Conservation (phyloP, 2,888 invertebrate genomes). For the Prosapia bicincta region DNA sequence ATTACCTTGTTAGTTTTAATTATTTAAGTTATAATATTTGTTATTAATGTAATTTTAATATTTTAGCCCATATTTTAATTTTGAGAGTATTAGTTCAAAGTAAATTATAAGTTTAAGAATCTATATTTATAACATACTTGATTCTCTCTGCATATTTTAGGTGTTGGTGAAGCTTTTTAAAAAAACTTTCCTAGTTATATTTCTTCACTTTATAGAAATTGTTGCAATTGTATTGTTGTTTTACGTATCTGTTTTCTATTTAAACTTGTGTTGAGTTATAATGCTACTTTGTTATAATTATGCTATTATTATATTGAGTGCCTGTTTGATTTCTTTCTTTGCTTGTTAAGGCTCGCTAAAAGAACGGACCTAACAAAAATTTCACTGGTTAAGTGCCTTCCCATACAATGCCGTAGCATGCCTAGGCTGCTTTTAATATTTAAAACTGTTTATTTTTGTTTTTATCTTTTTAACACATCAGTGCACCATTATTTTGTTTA, state of each 20-base stretch:
- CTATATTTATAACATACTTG: constrained; percentile 5
- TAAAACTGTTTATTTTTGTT: background rate
- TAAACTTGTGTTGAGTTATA: constrained; percentile 14
- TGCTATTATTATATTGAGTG: constrained; percentile 12
- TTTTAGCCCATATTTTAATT: too few species aligned
- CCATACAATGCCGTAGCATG: constrained; percentile 29
- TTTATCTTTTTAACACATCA: constrained; percentile 11
- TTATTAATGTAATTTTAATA: background rate
- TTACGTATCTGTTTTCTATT: constrained; percentile 12
- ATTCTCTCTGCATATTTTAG: background rate
- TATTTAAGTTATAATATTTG: constrained; percentile 13
- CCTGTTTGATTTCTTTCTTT: constrained; percentile 30
- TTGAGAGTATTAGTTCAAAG: too few species aligned
- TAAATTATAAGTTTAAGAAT: constrained; percentile 2
- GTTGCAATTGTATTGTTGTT: background rate
- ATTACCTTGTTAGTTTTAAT: constrained; percentile 7
- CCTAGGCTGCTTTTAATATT: constrained; percentile 30
- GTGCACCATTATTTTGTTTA: constrained; percentile 18
- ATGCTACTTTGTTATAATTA: constrained; percentile 9
- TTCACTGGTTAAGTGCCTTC: constrained; percentile 32
- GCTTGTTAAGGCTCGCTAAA: constrained; percentile 29
- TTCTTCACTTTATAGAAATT: background rate
- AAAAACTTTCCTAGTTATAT: background rate
- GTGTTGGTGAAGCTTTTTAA: background rate
- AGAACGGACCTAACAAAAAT: constrained; percentile 32